phyloP scores from a whole-genome alignment of 2,888 invertebrate genomes.

The Pimpla rufipes region DNA sequence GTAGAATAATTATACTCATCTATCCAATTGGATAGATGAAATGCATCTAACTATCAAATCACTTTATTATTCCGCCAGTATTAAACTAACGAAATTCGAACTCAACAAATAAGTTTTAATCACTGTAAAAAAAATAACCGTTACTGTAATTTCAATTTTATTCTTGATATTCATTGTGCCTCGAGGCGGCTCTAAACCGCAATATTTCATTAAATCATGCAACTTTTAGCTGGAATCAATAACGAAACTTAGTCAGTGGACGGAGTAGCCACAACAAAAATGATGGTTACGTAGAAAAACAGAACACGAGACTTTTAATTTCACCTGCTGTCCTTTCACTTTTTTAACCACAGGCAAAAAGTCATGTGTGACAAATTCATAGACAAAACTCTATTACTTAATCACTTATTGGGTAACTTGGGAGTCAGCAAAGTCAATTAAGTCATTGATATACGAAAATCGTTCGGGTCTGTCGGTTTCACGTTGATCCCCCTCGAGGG shows the following conservation, averaged over 20 bases:
- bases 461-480: too few relatives aligned
- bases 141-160: not conserved
- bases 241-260: slow-evolving; percentile 8
- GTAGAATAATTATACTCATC: not conserved
- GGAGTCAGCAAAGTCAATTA: too few relatives aligned
- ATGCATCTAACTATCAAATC: not conserved
- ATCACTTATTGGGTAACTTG: too few relatives aligned
- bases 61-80: not conserved
- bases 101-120: not conserved
- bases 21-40: not conserved
- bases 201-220: not conserved
- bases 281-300: not conserved
- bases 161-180: not conserved
- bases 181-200: not conserved
- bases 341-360: not conserved
- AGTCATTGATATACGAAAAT: too few relatives aligned
- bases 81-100: not conserved
- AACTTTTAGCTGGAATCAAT: not conserved
- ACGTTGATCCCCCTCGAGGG: not conserved
- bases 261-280: slow-evolving; percentile 1
- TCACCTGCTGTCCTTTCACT: not conserved
- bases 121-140: not conserved
- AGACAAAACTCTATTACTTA: not conserved
- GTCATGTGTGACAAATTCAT: not conserved
- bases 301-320: not conserved